Evolutionary conservation across 2,113 vertebrate species (phyloP), one percentile per base, ranked within the genome.

Genomic region (Ophiodon elongatus): DNA sequence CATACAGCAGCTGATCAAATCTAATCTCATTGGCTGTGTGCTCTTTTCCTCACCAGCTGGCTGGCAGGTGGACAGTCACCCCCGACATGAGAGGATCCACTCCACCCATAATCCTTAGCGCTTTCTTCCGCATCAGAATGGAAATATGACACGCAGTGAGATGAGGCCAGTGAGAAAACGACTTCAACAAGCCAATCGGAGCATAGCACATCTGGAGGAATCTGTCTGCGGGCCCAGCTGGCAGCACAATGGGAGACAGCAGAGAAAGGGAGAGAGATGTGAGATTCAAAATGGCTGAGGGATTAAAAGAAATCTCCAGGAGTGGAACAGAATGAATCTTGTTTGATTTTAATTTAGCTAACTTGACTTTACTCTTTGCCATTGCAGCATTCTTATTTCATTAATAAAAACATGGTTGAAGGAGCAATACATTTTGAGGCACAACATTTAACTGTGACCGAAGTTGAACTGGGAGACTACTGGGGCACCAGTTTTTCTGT

Each of bases 131-230:
- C 82, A 85, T 87, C 78, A 72, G 60, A 47, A 57, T 13, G 63
- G 89, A 89, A 91, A 93, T 57, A 52, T 84, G 88, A 93, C 62
- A 83, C 80, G 6, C 72, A 0, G 23, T 23, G 71, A 87, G 59
- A 57, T 29, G 82, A 69, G 60, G 27, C 64, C 73, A 76, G 65
- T 57, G 14, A 87, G 78, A 78, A 83, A 83, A 84, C 77, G 39
- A 35, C 43, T 50, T 10, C 19, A 14, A 47, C 57, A 6, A 59
- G 71, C 87, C 91, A 92, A 90, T 93, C 67, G 21, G 80, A 86
- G 72, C 3, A 13, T 68, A 59, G 87, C 85, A 86, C 88, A 92
- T 91, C 89, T 93, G 93, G 88, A 88, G 50, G 71, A 73, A 68
- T 90, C 83, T 37, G 82, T 86, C 69, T 82, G 74, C 83, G 80